phyloP scores from a whole-genome alignment of 2,888 invertebrate species.

The Eubasilissa splendida region DNA sequence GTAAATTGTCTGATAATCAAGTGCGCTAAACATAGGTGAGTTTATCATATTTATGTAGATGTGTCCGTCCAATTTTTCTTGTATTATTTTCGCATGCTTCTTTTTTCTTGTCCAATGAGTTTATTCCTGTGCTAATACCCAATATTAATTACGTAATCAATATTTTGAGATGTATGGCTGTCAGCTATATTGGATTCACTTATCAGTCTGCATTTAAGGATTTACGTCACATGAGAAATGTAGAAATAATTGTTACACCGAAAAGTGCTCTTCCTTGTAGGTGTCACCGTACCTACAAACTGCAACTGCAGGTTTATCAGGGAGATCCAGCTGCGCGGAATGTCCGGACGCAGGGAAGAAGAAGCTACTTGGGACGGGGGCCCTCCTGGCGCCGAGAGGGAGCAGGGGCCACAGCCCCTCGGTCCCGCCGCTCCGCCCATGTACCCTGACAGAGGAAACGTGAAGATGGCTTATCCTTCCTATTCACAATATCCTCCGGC shows the following conservation, averaged over 20 bases:
- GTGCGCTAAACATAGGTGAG: slow-evolving; percentile 16
- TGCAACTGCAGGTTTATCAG: slow-evolving; percentile 70
- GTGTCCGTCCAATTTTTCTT: neutral
- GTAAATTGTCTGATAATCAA: slow-evolving; percentile 9
- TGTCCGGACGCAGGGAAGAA: slow-evolving; percentile 61
- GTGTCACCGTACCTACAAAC: slow-evolving; percentile 76
- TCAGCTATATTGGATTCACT: slow-evolving; percentile 14
- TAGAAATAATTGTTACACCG: slow-evolving; percentile 68
- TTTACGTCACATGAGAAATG: slow-evolving; percentile 42
- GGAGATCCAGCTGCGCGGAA: slow-evolving; percentile 60
- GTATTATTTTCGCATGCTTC: slow-evolving; percentile 1
- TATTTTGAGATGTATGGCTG: slow-evolving; percentile 32
- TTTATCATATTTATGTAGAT: slow-evolving; percentile 2
- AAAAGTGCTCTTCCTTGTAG: slow-evolving; percentile 81
- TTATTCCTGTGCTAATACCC: neutral
- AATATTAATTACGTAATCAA: slow-evolving; percentile 28
- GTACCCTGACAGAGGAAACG: slow-evolving; percentile 57
- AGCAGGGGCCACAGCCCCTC: slow-evolving; percentile 64
- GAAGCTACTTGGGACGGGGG: slow-evolving; percentile 68
- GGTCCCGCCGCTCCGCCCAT: slow-evolving; percentile 63
- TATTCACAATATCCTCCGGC: slow-evolving; percentile 52
- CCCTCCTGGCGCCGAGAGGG: slow-evolving; percentile 72
- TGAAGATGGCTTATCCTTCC: slow-evolving; percentile 59
- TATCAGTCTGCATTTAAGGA: slow-evolving; percentile 43
- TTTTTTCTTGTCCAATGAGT: slow-evolving; percentile 13